Conservation (phyloP, 2,113 vertebrate genomes). For the Malurus cyaneus region DNA sequence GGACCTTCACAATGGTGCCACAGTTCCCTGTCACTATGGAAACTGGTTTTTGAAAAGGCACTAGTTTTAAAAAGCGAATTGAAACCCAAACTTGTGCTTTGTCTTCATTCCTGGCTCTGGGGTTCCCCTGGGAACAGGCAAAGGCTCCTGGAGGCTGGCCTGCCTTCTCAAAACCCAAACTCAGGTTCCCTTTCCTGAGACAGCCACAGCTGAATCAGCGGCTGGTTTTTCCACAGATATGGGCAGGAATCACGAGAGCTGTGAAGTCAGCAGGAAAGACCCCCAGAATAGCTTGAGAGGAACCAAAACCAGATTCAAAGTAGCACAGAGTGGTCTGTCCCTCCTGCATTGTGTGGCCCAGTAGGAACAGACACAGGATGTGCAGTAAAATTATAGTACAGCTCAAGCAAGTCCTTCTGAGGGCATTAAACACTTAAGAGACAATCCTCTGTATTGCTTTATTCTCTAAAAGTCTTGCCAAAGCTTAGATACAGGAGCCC, state of each 20-base stretch:
- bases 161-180: not conserved
- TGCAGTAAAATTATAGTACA: not conserved
- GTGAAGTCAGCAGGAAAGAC: not conserved
- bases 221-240: not conserved
- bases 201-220: not conserved
- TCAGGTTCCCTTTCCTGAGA: not conserved
- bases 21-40: slow-evolving; percentile 59
- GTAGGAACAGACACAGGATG: rapidly evolving
- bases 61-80: slow-evolving; percentile 27
- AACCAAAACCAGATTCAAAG: not conserved
- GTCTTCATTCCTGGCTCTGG: not conserved
- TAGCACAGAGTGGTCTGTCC: not conserved
- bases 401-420: not conserved
- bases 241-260: not conserved
- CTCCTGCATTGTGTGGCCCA: not conserved
- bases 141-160: not conserved
- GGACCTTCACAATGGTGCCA: slow-evolving; percentile 47
- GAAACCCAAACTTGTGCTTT: slow-evolving; percentile 20
- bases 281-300: not conserved
- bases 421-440: not conserved
- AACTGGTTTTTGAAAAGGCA: slow-evolving; percentile 36
- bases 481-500: not conserved
- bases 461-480: not conserved
- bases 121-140: not conserved
- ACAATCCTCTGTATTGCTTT: not conserved